Evolutionary conservation across 2,113 vertebrate species (phyloP).

Genomic region (Thunnus thynnus): DNA sequence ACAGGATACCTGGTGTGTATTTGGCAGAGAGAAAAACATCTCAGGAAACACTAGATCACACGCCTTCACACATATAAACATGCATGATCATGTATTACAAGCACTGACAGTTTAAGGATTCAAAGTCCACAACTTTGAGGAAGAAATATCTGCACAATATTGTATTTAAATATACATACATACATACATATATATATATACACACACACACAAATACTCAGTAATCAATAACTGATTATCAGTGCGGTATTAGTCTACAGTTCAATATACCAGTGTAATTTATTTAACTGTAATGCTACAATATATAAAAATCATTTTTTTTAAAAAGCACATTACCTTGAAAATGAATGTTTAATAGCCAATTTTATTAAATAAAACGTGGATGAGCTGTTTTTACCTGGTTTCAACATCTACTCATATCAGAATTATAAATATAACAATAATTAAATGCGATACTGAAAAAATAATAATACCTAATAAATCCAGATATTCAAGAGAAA

Average conservation of each 20-base stretch:
- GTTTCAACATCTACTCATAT: background rate
- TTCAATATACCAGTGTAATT: background rate
- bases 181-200: too few species aligned
- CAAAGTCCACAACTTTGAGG: background rate
- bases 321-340: background rate
- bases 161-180: too few species aligned
- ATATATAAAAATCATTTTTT: background rate
- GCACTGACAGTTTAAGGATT: background rate
- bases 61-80: background rate
- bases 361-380: background rate
- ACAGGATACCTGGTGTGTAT: conserved; percentile 21
- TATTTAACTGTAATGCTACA: background rate
- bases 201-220: too few species aligned
- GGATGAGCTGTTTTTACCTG: background rate
- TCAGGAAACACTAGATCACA: background rate
- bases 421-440: background rate
- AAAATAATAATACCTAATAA: background rate
- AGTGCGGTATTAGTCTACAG: background rate
- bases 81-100: background rate
- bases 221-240: too few species aligned
- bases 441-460: too few species aligned
- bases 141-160: background rate
- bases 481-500: background rate
- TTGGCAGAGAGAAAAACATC: conserved; percentile 3
- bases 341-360: background rate